These are phyloP conservation scores for Pseudonaja textilis DNA, from an alignment of 2,113 vertebrate genomes.

Conservation along the genomic window DNA sequence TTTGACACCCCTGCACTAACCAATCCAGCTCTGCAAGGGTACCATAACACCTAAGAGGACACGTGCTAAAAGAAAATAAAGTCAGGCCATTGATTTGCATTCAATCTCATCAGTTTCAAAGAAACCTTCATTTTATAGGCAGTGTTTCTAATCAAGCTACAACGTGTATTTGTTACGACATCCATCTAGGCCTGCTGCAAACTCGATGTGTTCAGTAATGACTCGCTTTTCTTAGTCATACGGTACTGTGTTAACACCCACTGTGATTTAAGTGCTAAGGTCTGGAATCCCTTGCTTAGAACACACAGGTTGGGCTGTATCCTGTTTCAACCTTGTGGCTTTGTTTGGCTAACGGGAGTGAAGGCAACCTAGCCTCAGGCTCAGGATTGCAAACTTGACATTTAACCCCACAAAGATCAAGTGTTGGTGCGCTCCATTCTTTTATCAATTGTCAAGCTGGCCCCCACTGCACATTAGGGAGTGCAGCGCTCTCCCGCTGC, in stretches of 20 bases:
- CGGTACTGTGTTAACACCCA: background rate
- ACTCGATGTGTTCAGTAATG: background rate
- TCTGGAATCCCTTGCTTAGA: background rate
- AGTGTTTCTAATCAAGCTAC: background rate
- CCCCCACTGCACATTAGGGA: conserved; percentile 9
- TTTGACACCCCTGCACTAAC: background rate
- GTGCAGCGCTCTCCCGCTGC: conserved; percentile 26
- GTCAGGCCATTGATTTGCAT: background rate
- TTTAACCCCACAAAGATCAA: background rate
- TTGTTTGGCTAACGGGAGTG: background rate
- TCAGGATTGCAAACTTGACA: background rate
- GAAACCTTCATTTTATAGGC: background rate
- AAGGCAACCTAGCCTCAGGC: background rate
- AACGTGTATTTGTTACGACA: background rate
- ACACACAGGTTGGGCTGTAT: background rate
- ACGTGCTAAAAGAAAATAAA: background rate
- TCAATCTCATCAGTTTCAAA: background rate
- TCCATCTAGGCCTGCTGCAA: background rate
- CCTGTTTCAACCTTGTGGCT: too few relatives aligned
- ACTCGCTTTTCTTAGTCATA: background rate
- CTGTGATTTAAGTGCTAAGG: background rate
- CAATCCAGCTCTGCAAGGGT: background rate
- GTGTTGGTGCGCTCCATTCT: too few relatives aligned
- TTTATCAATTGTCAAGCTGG: conserved; percentile 27
- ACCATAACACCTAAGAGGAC: background rate